Conservation (phyloP, 2,113 vertebrate genomes). For the Cavia aperea region DNA sequence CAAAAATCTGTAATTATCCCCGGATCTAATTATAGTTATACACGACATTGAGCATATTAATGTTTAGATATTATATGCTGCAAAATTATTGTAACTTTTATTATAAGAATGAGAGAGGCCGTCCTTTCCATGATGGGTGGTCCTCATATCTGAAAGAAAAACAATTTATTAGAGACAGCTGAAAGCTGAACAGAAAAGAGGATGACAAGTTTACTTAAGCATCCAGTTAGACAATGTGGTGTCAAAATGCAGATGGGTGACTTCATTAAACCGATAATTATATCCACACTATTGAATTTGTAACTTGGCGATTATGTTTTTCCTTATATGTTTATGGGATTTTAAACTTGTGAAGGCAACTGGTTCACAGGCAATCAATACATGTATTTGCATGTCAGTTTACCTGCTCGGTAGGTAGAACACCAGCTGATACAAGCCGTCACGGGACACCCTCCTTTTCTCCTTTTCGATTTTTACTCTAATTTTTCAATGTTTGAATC, state of each 20-base stretch:
- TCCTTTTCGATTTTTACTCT: not conserved
- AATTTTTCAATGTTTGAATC: not conserved
- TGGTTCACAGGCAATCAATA: not conserved
- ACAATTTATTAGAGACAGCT: not conserved
- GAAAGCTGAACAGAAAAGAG: not conserved
- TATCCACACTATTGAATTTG: not conserved
- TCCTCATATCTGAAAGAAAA: not conserved
- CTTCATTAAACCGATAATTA: not conserved
- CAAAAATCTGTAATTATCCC: not conserved
- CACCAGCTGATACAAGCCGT: not conserved
- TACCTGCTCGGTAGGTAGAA: accelerated
- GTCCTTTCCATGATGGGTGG: not conserved
- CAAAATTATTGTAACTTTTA: not conserved
- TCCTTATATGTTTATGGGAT: not conserved
- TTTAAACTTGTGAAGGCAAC: not conserved
- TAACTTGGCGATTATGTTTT: not conserved
- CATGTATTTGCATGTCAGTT: not conserved
- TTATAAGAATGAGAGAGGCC: not conserved
- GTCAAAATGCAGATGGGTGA: not conserved
- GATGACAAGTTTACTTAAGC: not conserved
- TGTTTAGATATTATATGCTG: not conserved
- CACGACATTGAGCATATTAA: not conserved
- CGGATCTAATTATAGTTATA: not conserved
- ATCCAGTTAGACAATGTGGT: not conserved
- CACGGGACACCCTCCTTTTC: accelerated